A percentile compares a stretch with the other conserved stretches of the same genome.
These are phyloP conservation scores for Drosophila phalerata DNA, from an alignment of 2,888 invertebrate species.

Conservation along the genomic window DNA sequence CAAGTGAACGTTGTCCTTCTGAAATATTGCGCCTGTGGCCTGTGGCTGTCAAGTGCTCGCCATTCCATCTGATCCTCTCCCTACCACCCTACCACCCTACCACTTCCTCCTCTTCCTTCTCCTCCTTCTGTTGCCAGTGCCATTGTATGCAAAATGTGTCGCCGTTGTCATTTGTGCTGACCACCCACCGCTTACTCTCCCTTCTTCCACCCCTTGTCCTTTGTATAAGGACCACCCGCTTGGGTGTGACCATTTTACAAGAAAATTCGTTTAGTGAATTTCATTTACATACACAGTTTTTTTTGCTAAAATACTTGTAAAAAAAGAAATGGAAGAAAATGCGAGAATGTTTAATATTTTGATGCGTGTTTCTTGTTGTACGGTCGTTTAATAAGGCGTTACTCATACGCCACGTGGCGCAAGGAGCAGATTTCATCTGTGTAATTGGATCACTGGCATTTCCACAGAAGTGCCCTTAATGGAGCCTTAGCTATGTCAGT, in stretches of 20 bases:
- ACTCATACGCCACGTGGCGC: constrained; percentile 72
- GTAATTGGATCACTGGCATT: constrained; percentile 50
- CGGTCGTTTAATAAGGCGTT: constrained; percentile 58
- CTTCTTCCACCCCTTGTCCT: not conserved
- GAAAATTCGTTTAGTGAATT: constrained; percentile 76
- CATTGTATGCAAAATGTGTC: constrained; percentile 68
- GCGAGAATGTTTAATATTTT: constrained; percentile 24
- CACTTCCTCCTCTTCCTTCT: not conserved
- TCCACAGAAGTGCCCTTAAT: constrained; percentile 38
- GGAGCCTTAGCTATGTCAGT: constrained; percentile 8
- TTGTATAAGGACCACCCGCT: constrained; percentile 18
- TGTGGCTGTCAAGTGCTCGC: constrained; percentile 66
- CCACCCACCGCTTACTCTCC: constrained; percentile 45
- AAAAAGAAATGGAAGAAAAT: not conserved
- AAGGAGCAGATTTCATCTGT: constrained; percentile 45
- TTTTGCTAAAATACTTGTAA: constrained; percentile 1
- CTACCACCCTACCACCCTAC: not conserved
- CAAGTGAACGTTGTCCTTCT: constrained; percentile 68
- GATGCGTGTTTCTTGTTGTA: constrained; percentile 32
- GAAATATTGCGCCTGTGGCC: constrained; percentile 53
- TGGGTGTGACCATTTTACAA: constrained; percentile 70
- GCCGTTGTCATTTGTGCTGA: constrained; percentile 51
- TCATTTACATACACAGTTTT: constrained; percentile 54
- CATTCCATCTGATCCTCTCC: constrained; percentile 7
- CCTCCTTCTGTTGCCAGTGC: not conserved